These are phyloP conservation scores for Stegodyphus mimosarum DNA, from an alignment of 1,140 invertebrate species.

Conservation along the genomic window DNA sequence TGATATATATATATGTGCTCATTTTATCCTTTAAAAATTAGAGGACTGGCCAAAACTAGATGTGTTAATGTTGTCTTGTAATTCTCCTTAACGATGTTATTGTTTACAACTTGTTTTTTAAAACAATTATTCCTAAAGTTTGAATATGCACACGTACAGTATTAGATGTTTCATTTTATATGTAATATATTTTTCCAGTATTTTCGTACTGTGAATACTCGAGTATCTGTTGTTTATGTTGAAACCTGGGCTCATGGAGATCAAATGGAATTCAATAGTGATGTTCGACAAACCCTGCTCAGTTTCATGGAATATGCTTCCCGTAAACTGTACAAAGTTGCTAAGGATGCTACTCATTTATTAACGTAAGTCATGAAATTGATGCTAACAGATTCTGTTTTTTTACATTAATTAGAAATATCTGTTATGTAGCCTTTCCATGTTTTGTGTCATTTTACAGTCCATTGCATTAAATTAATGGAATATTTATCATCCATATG, in stretches of 20 bases:
- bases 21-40: too few species aligned
- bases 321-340: conserved; percentile 82
- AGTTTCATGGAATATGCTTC: conserved; percentile 91
- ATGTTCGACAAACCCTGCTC: conserved; percentile 77
- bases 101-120: too few species aligned
- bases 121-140: too few species aligned
- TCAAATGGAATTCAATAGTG: conserved; percentile 79
- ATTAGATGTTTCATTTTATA: too few species aligned
- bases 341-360: conserved; percentile 90
- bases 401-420: conserved; percentile 25
- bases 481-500: too few species aligned
- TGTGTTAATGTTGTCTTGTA: too few species aligned
- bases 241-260: conserved; percentile 92
- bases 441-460: too few species aligned
- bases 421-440: not conserved
- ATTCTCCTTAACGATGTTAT: too few species aligned
- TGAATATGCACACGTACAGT: too few species aligned
- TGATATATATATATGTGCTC: too few species aligned
- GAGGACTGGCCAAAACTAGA: too few species aligned
- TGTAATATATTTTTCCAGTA: conserved; percentile 76
- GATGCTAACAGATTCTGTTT: conserved; percentile 30
- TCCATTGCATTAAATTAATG: too few species aligned
- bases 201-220: conserved; percentile 90
- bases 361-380: conserved; percentile 79
- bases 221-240: conserved; percentile 93